A percentile compares a stretch with the other conserved stretches of the same genome.
Conservation (phyloP, 92 coral and sea anemone genomes). For the Umimayanthus chanpuru region DNA sequence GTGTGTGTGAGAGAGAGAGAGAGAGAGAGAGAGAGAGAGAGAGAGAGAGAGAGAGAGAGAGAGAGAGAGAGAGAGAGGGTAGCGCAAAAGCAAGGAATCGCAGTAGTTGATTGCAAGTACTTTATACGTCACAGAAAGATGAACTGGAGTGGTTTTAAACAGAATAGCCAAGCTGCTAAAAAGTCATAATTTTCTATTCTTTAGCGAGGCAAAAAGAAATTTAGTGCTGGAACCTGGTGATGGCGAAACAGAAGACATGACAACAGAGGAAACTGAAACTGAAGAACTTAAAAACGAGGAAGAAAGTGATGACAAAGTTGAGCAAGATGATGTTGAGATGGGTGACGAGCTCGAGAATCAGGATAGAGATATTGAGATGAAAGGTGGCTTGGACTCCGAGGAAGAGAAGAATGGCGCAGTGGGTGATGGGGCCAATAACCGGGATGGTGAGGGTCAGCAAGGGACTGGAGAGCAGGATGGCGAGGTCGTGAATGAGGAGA, state of each 20-base stretch:
- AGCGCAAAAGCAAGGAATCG: not conserved
- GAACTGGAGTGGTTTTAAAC: no score
- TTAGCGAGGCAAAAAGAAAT: conserved; percentile 20
- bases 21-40: no score
- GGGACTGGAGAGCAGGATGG: conserved; percentile 22
- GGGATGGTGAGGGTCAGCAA: conserved; percentile 16
- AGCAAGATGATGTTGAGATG: conserved; percentile 45
- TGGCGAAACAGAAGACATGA: conserved; percentile 4
- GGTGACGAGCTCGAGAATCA: conserved; percentile 37
- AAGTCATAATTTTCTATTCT: not conserved
- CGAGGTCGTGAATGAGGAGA: conserved; percentile 12
- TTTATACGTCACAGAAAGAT: no score
- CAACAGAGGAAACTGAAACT: conserved; percentile 18
- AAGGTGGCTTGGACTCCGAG: conserved; percentile 32
- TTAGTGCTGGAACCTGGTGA: not conserved
- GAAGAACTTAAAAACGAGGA: conserved; percentile 52
- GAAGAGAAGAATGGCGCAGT: conserved; percentile 30
- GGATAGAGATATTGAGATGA: conserved; percentile 35
- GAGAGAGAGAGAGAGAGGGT: no score
- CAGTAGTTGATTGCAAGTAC: not conserved
- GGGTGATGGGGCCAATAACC: not conserved
- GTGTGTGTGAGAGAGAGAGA: no score
- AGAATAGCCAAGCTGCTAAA: not conserved
- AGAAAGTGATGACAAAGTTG: conserved; percentile 36
- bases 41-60: no score